Percentiles rank a stretch among this genome's conserved stretches.
Evolutionary conservation across 2,113 vertebrate genomes (phyloP).

Genomic region (Varanus komodoensis): DNA sequence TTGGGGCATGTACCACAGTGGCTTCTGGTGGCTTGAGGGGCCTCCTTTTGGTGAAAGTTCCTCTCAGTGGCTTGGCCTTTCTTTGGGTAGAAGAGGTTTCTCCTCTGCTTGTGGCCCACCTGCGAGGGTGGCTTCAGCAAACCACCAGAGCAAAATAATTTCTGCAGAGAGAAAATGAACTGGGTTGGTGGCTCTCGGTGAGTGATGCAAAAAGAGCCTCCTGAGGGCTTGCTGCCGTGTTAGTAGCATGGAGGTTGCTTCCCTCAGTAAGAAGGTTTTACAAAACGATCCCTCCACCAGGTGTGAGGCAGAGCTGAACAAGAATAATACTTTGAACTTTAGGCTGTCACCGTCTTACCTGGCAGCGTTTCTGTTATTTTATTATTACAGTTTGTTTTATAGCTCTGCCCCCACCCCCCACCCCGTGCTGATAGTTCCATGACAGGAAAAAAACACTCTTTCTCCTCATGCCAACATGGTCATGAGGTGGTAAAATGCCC

Average conservation of each 20-base stretch:
- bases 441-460: not conserved
- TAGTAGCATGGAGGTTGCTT: not conserved
- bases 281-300: not conserved
- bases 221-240: not conserved
- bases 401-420: too few species aligned
- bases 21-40: not conserved
- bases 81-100: not conserved
- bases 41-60: not conserved
- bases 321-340: not conserved
- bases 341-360: too few species aligned
- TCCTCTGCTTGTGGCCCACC: too few species aligned
- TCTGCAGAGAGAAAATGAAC: constrained; percentile 79
- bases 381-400: not conserved
- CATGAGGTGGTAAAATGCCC: not conserved
- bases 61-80: not conserved
- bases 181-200: constrained; percentile 90
- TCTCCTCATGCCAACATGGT: not conserved
- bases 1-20: not conserved
- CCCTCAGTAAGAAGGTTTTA: not conserved
- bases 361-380: not conserved
- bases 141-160: not conserved
- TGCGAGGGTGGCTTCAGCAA: not conserved
- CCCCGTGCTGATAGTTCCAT: not conserved
- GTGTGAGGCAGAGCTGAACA: not conserved
- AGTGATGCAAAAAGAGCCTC: constrained; percentile 45